Conservation (phyloP, 53 echinoderm and acorn worm species). For the Pentamera pediparva region DNA sequence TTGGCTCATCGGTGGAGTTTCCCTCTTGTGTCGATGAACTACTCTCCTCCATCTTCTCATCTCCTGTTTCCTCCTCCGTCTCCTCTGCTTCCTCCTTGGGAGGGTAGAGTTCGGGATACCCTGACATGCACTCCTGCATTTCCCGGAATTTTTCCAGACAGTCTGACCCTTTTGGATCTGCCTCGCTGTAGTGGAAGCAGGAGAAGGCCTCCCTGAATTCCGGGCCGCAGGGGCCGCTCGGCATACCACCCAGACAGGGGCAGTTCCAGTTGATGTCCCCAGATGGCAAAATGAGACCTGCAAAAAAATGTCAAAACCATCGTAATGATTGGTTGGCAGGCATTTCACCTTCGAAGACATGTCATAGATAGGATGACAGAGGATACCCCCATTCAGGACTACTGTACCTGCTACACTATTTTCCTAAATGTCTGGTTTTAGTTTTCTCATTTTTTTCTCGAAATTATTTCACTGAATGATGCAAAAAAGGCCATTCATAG, state of each 20-base stretch:
- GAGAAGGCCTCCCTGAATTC: slow-evolving; percentile 91
- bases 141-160: slow-evolving; percentile 83
- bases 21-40: no score
- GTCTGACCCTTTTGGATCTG: slow-evolving; percentile 77
- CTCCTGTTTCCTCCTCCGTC: neutral
- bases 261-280: slow-evolving; percentile 97
- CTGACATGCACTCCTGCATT: slow-evolving; percentile 88
- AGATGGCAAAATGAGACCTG: slow-evolving; percentile 78
- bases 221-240: slow-evolving; percentile 84
- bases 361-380: no score
- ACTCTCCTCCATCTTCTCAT: no score
- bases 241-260: slow-evolving; percentile 93
- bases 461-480: no score
- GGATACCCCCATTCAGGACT: no score
- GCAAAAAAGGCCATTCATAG: no score
- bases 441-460: no score
- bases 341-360: no score
- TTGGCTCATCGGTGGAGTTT: no score
- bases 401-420: no score
- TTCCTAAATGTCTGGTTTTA: no score
- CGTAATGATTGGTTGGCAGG: no score
- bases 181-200: slow-evolving; percentile 88
- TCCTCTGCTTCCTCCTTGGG: slow-evolving; percentile 30
- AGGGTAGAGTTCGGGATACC: slow-evolving; percentile 78
- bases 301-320: neutral